Evolutionary conservation across 2,113 vertebrate genomes (phyloP).

Genomic region (Mormoops blainvillei): DNA sequence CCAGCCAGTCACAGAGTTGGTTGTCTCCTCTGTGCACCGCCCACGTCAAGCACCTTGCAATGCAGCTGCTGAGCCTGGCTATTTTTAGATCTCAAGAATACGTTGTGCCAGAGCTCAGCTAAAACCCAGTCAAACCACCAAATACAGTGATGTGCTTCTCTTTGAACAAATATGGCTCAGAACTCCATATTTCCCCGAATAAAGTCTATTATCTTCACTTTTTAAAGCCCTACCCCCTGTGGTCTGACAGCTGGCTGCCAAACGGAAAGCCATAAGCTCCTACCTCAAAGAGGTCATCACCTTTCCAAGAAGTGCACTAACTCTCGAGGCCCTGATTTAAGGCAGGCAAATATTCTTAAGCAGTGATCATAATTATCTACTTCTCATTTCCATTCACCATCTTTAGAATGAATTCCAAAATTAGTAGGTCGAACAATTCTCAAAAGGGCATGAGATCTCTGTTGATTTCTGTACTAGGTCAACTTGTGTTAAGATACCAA

Average conservation of each 20-base stretch:
- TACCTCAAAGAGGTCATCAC: conserved; percentile 43
- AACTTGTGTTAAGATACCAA: conserved; percentile 20
- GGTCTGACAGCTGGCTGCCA: conserved; percentile 21
- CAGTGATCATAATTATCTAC: not conserved
- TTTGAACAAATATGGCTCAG: conserved; percentile 42
- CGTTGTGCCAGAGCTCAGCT: not conserved
- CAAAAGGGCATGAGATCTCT: not conserved
- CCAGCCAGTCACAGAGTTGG: conserved; percentile 1
- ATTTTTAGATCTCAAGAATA: conserved; percentile 50
- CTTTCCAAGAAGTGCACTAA: conserved; percentile 26
- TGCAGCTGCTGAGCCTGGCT: conserved; percentile 12
- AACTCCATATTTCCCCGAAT: conserved; percentile 20
- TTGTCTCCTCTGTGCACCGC: not conserved
- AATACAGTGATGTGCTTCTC: conserved; percentile 17
- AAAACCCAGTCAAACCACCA: conserved; percentile 11
- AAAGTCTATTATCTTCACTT: conserved; percentile 35
- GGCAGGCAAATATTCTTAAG: conserved; percentile 3
- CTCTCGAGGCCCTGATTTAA: conserved; percentile 13
- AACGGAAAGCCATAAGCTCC: conserved; percentile 39
- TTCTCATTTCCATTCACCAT: not conserved
- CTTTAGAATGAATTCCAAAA: conserved; percentile 50
- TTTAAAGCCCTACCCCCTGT: conserved; percentile 19
- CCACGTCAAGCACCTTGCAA: conserved; percentile 22
- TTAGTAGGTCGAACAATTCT: conserved; percentile 29
- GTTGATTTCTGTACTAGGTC: not conserved